Conservation (phyloP, 2,113 vertebrate species). For the Mus musculus region GRCm39 chr5:6630501-6631000, state of each 20-base stretch:
- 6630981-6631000: background rate
- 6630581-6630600: background rate
- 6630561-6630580: background rate
- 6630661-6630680: background rate
- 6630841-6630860: background rate
- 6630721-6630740: background rate
- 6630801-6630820: background rate
- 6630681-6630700: background rate
- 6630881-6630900: background rate
- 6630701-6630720: background rate
- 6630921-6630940: background rate
- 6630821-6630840: background rate
- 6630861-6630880: background rate
- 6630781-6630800: background rate
- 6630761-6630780: background rate
- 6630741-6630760: background rate
- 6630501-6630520: background rate
- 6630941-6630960: background rate
- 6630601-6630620: background rate
- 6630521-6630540: background rate
- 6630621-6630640: background rate
- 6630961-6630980: background rate
- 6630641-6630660: constrained; percentile 1
- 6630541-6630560: background rate
- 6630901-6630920: background rate